phyloP scores from a whole-genome alignment of 2,113 vertebrate species.

The Fregetta grallaria region DNA sequence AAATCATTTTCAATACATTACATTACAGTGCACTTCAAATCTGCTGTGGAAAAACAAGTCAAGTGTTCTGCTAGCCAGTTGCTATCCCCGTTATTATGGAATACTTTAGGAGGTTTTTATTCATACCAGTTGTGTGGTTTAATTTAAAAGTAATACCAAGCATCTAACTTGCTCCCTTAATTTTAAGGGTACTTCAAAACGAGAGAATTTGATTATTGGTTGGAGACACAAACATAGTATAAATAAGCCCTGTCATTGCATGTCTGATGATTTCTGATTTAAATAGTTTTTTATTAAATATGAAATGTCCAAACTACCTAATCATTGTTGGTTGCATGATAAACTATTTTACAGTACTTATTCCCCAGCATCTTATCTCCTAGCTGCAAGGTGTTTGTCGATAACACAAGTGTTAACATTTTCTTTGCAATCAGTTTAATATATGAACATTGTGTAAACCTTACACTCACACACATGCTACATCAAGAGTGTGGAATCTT shows the following conservation, averaged over 20 bases:
- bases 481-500: background rate
- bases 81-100: constrained; percentile 12
- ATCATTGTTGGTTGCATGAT: constrained; percentile 86
- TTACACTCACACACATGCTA: background rate
- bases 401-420: constrained; percentile 69
- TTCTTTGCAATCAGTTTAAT: background rate
- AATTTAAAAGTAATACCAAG: constrained; percentile 67
- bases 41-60: constrained; percentile 39
- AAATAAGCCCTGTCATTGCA: constrained; percentile 46
- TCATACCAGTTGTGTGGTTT: constrained; percentile 35
- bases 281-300: constrained; percentile 85
- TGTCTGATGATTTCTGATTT: constrained; percentile 78
- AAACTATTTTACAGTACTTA: constrained; percentile 85
- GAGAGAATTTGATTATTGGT: constrained; percentile 57
- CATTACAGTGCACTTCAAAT: constrained; percentile 42
- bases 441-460: background rate
- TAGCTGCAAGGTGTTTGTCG: constrained; percentile 78
- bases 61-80: constrained; percentile 16
- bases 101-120: constrained; percentile 31
- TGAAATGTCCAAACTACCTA: constrained; percentile 84
- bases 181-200: constrained; percentile 79
- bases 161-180: constrained; percentile 28
- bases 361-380: constrained; percentile 80
- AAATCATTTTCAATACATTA: constrained; percentile 69
- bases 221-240: background rate